phyloP scores from a whole-genome alignment of 1,140 invertebrate genomes.

The Microplitis demolitor region DNA sequence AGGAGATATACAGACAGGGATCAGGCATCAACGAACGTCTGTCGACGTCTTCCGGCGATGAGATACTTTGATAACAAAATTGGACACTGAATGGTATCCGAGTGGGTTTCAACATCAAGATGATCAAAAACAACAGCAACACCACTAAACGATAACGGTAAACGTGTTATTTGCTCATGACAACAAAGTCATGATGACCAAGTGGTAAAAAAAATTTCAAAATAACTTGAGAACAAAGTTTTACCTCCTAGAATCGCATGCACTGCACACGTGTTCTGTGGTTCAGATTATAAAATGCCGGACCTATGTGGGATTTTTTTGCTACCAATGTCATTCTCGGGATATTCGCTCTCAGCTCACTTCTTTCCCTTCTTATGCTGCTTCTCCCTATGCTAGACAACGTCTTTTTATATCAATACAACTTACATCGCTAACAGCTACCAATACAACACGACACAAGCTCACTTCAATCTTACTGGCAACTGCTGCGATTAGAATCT shows the following conservation, averaged over 20 bases:
- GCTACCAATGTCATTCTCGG: constrained; percentile 31
- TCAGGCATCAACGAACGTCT: neutral
- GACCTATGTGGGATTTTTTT: constrained; percentile 41
- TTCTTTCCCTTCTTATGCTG: neutral
- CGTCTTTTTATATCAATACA: neutral
- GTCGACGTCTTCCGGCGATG: neutral
- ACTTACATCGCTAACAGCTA: neutral
- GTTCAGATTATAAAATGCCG: constrained; percentile 35
- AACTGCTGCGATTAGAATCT: too few species aligned
- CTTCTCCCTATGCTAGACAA: neutral
- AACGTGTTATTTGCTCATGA: neutral
- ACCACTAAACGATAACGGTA: neutral
- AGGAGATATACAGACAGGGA: too few species aligned
- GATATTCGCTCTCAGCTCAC: neutral
- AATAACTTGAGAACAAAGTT: neutral
- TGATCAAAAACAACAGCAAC: neutral
- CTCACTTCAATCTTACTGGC: neutral
- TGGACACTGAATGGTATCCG: neutral
- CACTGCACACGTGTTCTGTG: constrained; percentile 38
- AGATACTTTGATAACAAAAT: neutral
- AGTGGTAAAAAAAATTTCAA: neutral
- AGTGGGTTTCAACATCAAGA: neutral
- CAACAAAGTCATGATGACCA: neutral
- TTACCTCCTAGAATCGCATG: constrained; percentile 32
- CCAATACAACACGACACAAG: neutral